Base-by-base conservation (phyloP, 2,113 vertebrate genomes). In the Apteryx owenii region DNA sequence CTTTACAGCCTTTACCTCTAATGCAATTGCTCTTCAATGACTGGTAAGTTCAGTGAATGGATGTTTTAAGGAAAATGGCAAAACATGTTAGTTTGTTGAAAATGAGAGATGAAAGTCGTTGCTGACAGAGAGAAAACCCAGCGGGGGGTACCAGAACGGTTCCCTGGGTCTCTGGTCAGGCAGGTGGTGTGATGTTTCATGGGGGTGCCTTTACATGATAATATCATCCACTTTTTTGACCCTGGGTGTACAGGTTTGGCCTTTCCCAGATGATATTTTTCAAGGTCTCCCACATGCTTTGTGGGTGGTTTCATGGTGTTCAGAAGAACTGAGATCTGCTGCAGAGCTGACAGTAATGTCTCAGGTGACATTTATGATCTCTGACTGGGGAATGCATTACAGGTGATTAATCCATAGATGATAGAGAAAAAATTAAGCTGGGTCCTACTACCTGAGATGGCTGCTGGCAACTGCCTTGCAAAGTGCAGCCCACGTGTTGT, bases 231-330 rank as follows among this genome's bases (percentile, higher is more conserved):
- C 2, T 7, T 66, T 81, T 94, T 77, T 51, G 29, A 54, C 4
- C 9, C 28, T 44, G 2, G 6, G 8, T 33, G 79, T 72, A 15
- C 10, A 70, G 13, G 42, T 65, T 44, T 38, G 3, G 17, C 13
- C 15, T 44, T 82, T 53, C 33, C 62, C 14, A 70, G 26, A 10
- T 7, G 0, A 42, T 9, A 48, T 28, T 69, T 18, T 96, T 84
- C 36, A 42, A 18, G 0, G 0, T 69, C 56, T 90, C 44, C 61
- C 11, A 14, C 0, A 0, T 17, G 14, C 31, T 87, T 66, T 69
- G 6, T 23, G 29, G 19, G 15, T 18, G 5, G 2, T 60, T 84
- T 61, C 31, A 9, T 0, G 0, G 10, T 60, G 40, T 46, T 70
- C 36, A 19, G 33, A 44, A 90, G 64, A 85, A 36, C 9, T 28